phyloP scores from a whole-genome alignment of 2,113 vertebrate genomes.

The Dicentrarchus labrax region DNA sequence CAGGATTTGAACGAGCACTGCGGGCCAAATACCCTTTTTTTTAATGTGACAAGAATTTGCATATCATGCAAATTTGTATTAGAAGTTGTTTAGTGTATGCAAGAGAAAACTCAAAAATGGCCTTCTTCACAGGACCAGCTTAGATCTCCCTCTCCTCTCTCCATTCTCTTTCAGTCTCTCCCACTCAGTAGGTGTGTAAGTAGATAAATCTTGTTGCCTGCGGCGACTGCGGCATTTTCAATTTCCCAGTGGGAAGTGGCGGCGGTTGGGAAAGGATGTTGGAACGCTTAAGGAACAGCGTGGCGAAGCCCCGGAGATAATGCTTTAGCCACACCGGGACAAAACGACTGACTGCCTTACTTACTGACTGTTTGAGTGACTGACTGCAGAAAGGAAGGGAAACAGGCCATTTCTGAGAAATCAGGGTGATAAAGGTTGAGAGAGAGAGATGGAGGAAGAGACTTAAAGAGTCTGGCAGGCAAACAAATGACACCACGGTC shows the following conservation, averaged over 20 bases:
- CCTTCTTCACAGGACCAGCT: constrained; percentile 20
- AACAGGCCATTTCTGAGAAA: constrained; percentile 22
- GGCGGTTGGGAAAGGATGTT: constrained; percentile 77
- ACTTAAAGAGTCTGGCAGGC: background rate
- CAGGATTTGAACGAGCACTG: constrained; percentile 24
- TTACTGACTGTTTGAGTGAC: constrained; percentile 60
- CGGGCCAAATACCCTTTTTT: background rate
- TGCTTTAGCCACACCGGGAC: constrained; percentile 81
- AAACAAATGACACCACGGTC: constrained; percentile 15
- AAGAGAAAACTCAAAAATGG: constrained; percentile 26
- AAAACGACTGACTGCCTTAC: constrained; percentile 68
- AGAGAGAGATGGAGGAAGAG: constrained; percentile 17
- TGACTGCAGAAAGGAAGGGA: constrained; percentile 34
- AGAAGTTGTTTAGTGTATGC: constrained; percentile 29
- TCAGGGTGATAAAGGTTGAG: constrained; percentile 26
- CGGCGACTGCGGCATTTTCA: constrained; percentile 81
- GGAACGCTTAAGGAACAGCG: constrained; percentile 79
- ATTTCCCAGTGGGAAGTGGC: constrained; percentile 82
- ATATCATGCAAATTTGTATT: constrained; percentile 31
- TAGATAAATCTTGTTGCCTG: constrained; percentile 81
- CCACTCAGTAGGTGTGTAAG: constrained; percentile 82
- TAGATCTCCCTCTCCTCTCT: constrained; percentile 37
- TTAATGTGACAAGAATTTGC: constrained; percentile 27
- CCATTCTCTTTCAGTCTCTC: constrained; percentile 35
- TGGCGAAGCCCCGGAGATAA: constrained; percentile 81